A percentile compares a stretch with the other conserved stretches of the same genome.
Evolutionary conservation across 2,888 invertebrate genomes (phyloP).

Genomic region (Spisula solida): DNA sequence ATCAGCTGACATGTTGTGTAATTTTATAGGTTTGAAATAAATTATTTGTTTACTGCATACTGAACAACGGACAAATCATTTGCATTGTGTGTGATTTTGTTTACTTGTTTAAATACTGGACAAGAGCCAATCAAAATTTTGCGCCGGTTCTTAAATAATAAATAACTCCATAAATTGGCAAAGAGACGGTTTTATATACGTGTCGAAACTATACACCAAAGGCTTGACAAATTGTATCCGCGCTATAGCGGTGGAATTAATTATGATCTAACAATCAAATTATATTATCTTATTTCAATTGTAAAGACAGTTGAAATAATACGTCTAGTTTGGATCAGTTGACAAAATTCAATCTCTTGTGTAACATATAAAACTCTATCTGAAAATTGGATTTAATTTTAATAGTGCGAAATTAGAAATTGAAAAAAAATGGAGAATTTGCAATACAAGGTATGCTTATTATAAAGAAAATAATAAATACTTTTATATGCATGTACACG

Average conservation of each 20-base stretch:
- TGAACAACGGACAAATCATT: neutral
- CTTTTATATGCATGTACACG: neutral
- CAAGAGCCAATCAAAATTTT: slow-evolving; percentile 3
- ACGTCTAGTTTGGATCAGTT: neutral
- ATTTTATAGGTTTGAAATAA: slow-evolving; percentile 15
- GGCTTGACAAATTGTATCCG: slow-evolving; percentile 6
- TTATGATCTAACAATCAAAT: neutral
- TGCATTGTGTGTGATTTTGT: neutral
- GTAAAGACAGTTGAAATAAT: neutral
- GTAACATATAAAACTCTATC: too few relatives aligned
- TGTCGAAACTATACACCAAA: neutral
- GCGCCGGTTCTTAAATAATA: slow-evolving; percentile 20
- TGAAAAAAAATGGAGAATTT: slow-evolving; percentile 10
- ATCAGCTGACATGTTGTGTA: neutral
- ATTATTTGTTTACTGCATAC: slow-evolving; percentile 23
- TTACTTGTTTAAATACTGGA: neutral
- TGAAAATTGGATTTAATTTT: neutral
- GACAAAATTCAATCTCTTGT: slow-evolving; percentile 12
- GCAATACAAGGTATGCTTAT: neutral
- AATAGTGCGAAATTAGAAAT: neutral
- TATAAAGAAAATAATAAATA: neutral
- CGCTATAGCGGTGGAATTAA: neutral
- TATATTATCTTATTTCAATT: neutral
- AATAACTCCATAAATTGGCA: slow-evolving; percentile 18
- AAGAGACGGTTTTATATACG: neutral